Evolutionary conservation across 2,113 vertebrate genomes (phyloP), one percentile per base, ranked within the genome.

Genomic region (Agapornis roseicollis): DNA sequence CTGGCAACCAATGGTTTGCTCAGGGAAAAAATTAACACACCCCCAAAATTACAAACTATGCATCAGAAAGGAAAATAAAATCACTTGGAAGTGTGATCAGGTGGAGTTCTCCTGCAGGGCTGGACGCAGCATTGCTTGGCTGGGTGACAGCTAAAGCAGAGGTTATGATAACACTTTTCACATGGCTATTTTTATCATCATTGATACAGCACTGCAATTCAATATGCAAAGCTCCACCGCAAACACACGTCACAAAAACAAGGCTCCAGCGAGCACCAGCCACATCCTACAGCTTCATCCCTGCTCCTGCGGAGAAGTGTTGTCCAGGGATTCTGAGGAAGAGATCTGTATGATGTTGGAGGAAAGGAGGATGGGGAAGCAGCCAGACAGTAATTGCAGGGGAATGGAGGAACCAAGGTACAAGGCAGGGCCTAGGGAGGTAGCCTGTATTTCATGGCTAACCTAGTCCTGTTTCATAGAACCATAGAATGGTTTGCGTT

Each of bases 181-280:
- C 76, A 71, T 18, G 85, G 69, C 77, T 95, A n/a, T 94, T 96
- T 94, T 95, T 91, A 86, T 94, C 94, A 72, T 33, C 80, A 12
- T 23, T 88, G 92, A 91, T 92, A 93, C 1, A 84, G 80, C 0
- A 1, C 85, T 56, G 80, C 80, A 86, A 68, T 79, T 90, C 85
- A 69, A 74, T 42, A 42, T 31, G 71, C 76, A 95, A 35, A 88
- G 79, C 41, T 89, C 74, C 76, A 64, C 63, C 23, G 2, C 85
- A 78, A 52, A 82, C 88, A 17, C 50, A 49, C 13, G 39, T 52
- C 86, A 58, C 44, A 52, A 76, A 85, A 85, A 81, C 25, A 52
- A 73, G 37, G 89, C 31, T 89, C 63, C 37, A 61, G 83, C 0
- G 2, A 84, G 73, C 76, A 78, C 20, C 58, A 74, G 63, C 49